phyloP scores from a whole-genome alignment of 2,113 vertebrate species.

The Tachysurus fulvidraco region DNA sequence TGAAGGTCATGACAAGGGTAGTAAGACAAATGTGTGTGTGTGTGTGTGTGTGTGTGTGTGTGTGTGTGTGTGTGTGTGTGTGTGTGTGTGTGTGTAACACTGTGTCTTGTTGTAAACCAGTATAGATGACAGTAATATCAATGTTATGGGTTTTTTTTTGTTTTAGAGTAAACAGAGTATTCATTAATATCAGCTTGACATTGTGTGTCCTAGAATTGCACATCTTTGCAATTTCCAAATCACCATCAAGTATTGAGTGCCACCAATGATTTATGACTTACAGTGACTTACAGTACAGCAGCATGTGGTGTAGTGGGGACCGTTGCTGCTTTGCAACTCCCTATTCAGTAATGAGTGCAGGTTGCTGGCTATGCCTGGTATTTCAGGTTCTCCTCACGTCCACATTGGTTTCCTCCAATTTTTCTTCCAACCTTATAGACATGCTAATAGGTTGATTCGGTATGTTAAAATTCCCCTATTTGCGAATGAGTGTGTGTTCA shows the following conservation, averaged over 20 bases:
- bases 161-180: constrained; percentile 33
- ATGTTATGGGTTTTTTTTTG: constrained; percentile 17
- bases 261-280: background rate
- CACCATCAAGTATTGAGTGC: background rate
- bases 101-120: constrained; percentile 51
- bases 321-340: background rate
- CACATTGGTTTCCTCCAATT: background rate
- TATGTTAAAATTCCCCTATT: background rate
- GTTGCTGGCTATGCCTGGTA: background rate
- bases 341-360: background rate
- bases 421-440: background rate
- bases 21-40: constrained; percentile 8
- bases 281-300: background rate
- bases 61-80: constrained; percentile 27
- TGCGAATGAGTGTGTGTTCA: background rate
- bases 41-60: constrained; percentile 28
- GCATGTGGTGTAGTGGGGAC: background rate
- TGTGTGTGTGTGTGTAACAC: constrained; percentile 30
- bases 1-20: background rate
- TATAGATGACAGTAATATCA: constrained; percentile 7
- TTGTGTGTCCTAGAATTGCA: background rate
- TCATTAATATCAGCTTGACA: constrained; percentile 36
- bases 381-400: background rate
- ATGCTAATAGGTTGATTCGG: background rate
- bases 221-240: background rate